Evolutionary conservation across 1,140 invertebrate species (phyloP).

Genomic region (Meloidogyne hapla): DNA sequence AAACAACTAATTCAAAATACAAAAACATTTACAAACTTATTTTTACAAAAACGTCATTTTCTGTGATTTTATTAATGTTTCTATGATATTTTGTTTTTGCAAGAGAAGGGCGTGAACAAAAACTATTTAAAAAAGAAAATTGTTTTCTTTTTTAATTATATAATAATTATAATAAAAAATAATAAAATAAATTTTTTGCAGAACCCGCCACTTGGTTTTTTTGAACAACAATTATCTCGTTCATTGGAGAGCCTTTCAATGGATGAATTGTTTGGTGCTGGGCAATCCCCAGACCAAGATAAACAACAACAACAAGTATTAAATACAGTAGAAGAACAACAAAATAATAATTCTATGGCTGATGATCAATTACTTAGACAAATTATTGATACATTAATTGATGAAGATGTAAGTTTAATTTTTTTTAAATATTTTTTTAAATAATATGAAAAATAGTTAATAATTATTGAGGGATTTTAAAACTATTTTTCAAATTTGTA

Average conservation of each 20-base stretch:
- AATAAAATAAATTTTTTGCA: not conserved
- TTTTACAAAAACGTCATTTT: not conserved
- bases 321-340: not conserved
- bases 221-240: constrained; percentile 18
- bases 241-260: constrained; percentile 13
- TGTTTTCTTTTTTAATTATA: not conserved
- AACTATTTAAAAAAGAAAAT: not conserved
- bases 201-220: constrained; percentile 14
- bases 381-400: constrained; percentile 19
- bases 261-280: constrained; percentile 14
- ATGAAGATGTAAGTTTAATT: constrained; percentile 22
- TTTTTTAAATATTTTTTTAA: too few relatives aligned
- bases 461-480: too few relatives aligned
- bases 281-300: not conserved
- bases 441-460: too few relatives aligned
- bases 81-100: not conserved
- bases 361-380: constrained; percentile 11
- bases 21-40: too few relatives aligned
- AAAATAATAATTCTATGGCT: not conserved
- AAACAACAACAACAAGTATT: constrained; percentile 7
- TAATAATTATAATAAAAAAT: not conserved
- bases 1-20: too few relatives aligned
- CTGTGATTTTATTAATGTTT: not conserved
- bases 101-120: not conserved
- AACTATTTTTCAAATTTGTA: too few relatives aligned